Percentiles rank a stretch among this genome's conserved stretches.
Conservation (phyloP, 2,113 vertebrate species). For the Peromyscus californicus region DNA sequence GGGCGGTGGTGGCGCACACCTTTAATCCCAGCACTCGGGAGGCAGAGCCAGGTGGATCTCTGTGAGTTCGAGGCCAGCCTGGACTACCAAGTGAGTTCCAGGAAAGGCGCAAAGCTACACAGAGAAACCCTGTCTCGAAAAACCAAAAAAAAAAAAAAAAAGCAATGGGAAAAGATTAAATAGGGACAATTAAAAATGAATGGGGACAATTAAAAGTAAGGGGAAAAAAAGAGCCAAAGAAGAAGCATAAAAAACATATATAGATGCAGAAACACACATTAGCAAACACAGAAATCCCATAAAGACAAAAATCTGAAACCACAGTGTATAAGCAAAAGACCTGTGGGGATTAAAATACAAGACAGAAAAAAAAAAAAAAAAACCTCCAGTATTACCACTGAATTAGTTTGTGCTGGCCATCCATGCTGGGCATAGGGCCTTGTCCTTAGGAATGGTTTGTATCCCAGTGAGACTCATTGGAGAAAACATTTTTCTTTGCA, state of each 20-base stretch:
- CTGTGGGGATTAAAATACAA: background rate
- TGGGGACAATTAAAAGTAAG: too few relatives aligned
- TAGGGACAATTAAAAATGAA: too few relatives aligned
- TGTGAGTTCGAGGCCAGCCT: too few relatives aligned
- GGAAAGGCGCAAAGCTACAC: too few relatives aligned
- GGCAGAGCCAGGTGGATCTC: too few relatives aligned
- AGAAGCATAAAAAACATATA: background rate
- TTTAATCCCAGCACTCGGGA: too few relatives aligned
- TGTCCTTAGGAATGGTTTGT: background rate
- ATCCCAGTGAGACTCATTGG: background rate
- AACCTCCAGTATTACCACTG: background rate
- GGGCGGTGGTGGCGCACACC: too few relatives aligned
- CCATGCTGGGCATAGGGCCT: background rate
- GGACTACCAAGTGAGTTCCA: too few relatives aligned
- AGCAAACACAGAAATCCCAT: background rate
- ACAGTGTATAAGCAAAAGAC: background rate
- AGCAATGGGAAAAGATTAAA: background rate
- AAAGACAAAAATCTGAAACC: background rate
- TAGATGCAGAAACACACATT: background rate
- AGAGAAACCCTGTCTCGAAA: too few relatives aligned
- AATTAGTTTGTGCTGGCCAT: background rate
- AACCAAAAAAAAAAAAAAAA: background rate
- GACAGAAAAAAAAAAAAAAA: too few relatives aligned
- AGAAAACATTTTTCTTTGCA: background rate
- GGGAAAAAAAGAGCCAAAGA: background rate